Conservation (phyloP, 2,113 vertebrate species). For the Perca schrenkii region DNA sequence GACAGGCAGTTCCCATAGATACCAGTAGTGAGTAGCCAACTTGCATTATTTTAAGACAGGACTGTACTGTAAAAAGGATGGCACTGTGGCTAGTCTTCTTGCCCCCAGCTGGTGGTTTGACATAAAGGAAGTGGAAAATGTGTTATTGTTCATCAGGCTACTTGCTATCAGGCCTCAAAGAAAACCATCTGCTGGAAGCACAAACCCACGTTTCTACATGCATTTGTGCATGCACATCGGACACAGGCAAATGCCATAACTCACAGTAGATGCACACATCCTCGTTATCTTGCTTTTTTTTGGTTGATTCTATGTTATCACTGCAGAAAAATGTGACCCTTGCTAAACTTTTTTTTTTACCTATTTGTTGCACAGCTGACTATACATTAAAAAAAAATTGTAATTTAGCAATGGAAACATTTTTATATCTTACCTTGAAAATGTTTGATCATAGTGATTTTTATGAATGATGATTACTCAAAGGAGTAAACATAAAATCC, state of each 20-base stretch:
- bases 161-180: background rate
- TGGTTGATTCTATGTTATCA: background rate
- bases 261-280: background rate
- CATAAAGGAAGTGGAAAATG: background rate
- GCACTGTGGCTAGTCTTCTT: background rate
- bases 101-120: background rate
- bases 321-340: background rate
- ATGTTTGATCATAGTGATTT: conserved; percentile 19
- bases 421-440: conserved; percentile 29
- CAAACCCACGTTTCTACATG: background rate
- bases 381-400: background rate
- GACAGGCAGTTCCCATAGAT: background rate
- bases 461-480: conserved; percentile 14
- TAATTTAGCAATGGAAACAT: background rate
- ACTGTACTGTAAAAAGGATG: background rate
- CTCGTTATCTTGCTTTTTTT: conserved; percentile 9
- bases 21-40: background rate
- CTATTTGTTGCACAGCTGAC: conserved; percentile 1
- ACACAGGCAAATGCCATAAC: background rate
- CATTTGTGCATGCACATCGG: background rate
- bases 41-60: background rate
- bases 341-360: background rate
- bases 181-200: background rate
- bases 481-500: conserved; percentile 25
- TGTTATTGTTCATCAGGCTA: background rate